Evolutionary conservation across 2,113 vertebrate species (phyloP).

Genomic region (Phyllostomus hastatus): DNA sequence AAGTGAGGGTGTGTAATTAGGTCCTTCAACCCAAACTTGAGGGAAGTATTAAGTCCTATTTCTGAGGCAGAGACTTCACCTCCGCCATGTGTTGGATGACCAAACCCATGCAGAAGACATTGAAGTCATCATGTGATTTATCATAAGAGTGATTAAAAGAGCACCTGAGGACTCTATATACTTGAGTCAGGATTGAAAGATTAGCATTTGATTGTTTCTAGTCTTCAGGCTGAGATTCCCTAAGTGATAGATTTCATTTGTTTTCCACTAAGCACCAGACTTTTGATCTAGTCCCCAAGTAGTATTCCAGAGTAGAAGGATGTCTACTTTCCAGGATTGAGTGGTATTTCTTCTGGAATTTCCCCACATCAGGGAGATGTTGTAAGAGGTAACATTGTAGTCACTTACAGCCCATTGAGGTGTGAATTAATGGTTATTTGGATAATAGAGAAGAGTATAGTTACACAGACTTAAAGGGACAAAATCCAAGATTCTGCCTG

Average conservation of each 20-base stretch:
- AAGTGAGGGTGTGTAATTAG: neutral
- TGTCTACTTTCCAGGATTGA: neutral
- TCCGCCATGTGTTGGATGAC: neutral
- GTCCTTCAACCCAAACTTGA: neutral
- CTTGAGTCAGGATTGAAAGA: neutral
- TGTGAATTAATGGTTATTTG: neutral
- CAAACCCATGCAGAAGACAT: neutral
- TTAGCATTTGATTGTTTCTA: neutral
- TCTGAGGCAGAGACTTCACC: neutral
- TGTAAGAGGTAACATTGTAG: neutral
- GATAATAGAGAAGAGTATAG: neutral
- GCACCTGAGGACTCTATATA: neutral
- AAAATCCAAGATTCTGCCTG: neutral
- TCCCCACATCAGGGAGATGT: neutral
- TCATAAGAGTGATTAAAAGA: neutral
- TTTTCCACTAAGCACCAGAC: neutral
- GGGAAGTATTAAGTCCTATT: neutral
- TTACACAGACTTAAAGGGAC: neutral
- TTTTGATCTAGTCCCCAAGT: neutral
- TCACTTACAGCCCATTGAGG: neutral
- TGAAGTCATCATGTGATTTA: neutral
- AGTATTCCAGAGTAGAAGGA: neutral
- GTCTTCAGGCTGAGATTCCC: neutral
- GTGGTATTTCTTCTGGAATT: neutral
- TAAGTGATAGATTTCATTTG: neutral